These are phyloP conservation scores for Anarhynchus alexandrinus DNA, from an alignment of 2,113 vertebrate genomes.

Conservation along the genomic window DNA sequence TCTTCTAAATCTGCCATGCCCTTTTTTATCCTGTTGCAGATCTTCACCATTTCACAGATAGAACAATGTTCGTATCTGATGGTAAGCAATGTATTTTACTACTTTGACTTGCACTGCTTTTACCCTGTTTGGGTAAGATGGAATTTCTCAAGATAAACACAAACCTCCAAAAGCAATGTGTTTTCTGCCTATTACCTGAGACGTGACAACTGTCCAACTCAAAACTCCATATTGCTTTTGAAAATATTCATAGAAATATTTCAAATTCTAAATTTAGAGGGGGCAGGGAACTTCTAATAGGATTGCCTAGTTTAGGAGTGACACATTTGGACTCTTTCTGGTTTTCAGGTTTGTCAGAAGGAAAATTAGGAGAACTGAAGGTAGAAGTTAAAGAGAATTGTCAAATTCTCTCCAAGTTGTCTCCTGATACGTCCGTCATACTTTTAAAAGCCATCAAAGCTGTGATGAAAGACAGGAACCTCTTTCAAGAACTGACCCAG, in stretches of 20 bases:
- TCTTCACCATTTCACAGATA: neutral
- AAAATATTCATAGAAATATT: fast-evolving
- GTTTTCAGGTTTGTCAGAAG: neutral
- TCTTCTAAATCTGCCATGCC: neutral
- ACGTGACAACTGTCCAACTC: fast-evolving
- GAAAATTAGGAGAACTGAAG: neutral
- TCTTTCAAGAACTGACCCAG: neutral
- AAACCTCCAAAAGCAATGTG: fast-evolving
- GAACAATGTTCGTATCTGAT: neutral
- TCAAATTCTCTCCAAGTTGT: fast-evolving
- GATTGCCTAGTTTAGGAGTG: neutral
- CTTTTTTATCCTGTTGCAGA: slow-evolving; percentile 7
- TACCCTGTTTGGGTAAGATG: fast-evolving
- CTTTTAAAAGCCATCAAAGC: slow-evolving; percentile 9
- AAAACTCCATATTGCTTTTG: fast-evolving
- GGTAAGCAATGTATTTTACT: slow-evolving; percentile 1
- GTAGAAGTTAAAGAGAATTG: neutral
- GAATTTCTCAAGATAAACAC: neutral
- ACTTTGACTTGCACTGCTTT: neutral
- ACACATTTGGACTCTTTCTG: neutral
- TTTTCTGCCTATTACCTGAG: neutral
- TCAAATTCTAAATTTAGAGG: neutral
- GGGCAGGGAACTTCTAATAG: neutral
- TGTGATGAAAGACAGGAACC: neutral
- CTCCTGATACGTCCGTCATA: fast-evolving